Evolutionary conservation across 2,888 invertebrate species (phyloP).

Genomic region (Platycheirus rosarum): DNA sequence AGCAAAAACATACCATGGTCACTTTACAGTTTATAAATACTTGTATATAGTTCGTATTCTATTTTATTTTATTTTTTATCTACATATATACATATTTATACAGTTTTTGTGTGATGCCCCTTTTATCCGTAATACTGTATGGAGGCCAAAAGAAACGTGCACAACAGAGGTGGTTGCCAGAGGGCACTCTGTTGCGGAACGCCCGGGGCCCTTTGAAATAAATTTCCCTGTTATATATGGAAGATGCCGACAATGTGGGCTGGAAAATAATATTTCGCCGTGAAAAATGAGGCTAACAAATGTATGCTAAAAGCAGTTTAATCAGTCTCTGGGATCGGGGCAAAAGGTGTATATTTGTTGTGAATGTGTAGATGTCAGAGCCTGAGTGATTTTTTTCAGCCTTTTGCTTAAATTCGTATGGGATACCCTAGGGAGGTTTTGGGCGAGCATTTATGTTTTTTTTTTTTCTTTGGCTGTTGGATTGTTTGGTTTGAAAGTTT

Average conservation of each 20-base stretch:
- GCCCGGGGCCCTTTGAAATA: conserved; percentile 69
- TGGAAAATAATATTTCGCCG: conserved; percentile 75
- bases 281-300: conserved; percentile 76
- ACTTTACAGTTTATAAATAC: conserved; percentile 60
- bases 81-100: background rate
- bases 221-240: conserved; percentile 74
- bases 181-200: conserved; percentile 71
- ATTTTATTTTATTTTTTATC: conserved; percentile 11
- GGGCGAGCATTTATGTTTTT: conserved; percentile 51
- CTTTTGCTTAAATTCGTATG: conserved; percentile 28
- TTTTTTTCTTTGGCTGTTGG: conserved; percentile 15
- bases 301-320: conserved; percentile 76
- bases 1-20: conserved; percentile 70
- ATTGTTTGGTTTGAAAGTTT: conserved; percentile 59
- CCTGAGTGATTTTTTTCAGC: conserved; percentile 25
- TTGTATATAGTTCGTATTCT: conserved; percentile 27
- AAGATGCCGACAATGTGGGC: conserved; percentile 76
- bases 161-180: conserved; percentile 54
- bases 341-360: conserved; percentile 64
- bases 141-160: conserved; percentile 66
- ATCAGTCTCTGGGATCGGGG: conserved; percentile 75
- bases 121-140: conserved; percentile 20
- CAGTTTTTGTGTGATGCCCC: conserved; percentile 10
- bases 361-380: conserved; percentile 7
- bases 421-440: conserved; percentile 47